Evolutionary conservation across 1,140 invertebrate species (phyloP), one percentile per base, ranked within the genome.

Genomic region (Hycleus cichorii): DNA sequence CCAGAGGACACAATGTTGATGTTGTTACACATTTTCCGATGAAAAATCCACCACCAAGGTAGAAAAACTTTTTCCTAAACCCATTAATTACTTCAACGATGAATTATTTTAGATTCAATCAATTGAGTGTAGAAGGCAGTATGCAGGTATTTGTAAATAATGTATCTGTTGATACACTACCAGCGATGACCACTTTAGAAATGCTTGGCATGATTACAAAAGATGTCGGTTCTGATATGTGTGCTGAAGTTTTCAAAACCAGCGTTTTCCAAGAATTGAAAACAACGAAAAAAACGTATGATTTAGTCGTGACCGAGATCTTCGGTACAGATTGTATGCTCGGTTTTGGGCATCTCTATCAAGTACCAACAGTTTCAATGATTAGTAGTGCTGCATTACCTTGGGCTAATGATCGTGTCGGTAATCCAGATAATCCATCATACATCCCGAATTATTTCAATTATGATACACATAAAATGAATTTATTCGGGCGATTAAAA

Each of bases 1-100:
- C 71, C 50, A 77, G 80, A 10, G 86, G 85, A 25, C 85, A 90
- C 63, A 74, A 86, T 9, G 60, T 91, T 7, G 88, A 86, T 1
- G 80, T 89, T 9, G 69, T 89, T 10, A 85, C 80, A 32, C 79
- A 83, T 64, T 87, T 85, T 57, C 78, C 80, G 59, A 67, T 75
- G 38, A 64, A 72, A 39, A 71, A 79, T 39, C 68, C 77, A 2
- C 61, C 80, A 10, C 12, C 57, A 9, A 72, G 73, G 45, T 46
- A 46, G 24, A 11, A 46, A 18, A 46, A 9, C 0, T 25, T 26
- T 4, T 5, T 9, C 1, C 43, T 9, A 9, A 46, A 46, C 10
- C 8, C 4, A 46, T 25, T 4, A 46, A 46, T 26, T 4, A 4
- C 18, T 18, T 4, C 2, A 18, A 18, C 18, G 18, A 18, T 18